Percentiles rank a stretch among this genome's conserved stretches.
Conservation (phyloP, 1,140 invertebrate genomes). For the Drosophila ercepeae region DNA sequence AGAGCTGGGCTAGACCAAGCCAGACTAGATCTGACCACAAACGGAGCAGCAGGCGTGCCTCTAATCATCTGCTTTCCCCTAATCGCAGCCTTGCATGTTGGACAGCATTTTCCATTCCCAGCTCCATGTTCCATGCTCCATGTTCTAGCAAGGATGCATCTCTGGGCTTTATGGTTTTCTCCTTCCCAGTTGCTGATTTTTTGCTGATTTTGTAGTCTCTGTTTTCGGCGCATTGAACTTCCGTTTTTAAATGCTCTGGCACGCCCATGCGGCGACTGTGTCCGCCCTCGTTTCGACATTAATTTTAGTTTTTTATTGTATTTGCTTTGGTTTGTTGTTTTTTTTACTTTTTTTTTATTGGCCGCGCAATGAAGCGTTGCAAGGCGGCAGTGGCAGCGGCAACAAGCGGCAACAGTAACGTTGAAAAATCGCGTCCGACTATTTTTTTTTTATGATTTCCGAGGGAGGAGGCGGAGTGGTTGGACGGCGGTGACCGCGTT, state of each 20-base stretch:
- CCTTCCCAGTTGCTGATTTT: background rate
- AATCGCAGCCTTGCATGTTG: conserved; percentile 42
- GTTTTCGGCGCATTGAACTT: conserved; percentile 62
- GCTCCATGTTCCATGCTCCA: background rate
- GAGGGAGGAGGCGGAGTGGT: conserved; percentile 9
- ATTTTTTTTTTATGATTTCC: conserved; percentile 74
- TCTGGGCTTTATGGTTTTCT: background rate
- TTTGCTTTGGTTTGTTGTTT: conserved; percentile 25
- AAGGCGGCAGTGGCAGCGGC: conserved; percentile 49
- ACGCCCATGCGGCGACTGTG: conserved; percentile 24
- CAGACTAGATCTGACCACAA: no score
- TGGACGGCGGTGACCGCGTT: conserved; percentile 35
- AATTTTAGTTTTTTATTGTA: conserved; percentile 55
- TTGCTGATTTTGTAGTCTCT: conserved; percentile 1
- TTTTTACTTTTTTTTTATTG: conserved; percentile 33
- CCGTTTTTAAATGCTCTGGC: conserved; percentile 57
- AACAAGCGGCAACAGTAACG: conserved; percentile 40
- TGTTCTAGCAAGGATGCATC: conserved; percentile 3
- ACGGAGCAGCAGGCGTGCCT: background rate
- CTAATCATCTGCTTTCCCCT: conserved; percentile 10
- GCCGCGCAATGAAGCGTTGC: conserved; percentile 71
- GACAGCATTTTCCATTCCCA: conserved; percentile 19
- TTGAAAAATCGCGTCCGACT: conserved; percentile 69
- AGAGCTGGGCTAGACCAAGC: no score
- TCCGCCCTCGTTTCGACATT: conserved; percentile 48